Evolutionary conservation across 2,888 invertebrate species (phyloP), one percentile per base, ranked within the genome.

Genomic region (Spilosoma lubricipeda): DNA sequence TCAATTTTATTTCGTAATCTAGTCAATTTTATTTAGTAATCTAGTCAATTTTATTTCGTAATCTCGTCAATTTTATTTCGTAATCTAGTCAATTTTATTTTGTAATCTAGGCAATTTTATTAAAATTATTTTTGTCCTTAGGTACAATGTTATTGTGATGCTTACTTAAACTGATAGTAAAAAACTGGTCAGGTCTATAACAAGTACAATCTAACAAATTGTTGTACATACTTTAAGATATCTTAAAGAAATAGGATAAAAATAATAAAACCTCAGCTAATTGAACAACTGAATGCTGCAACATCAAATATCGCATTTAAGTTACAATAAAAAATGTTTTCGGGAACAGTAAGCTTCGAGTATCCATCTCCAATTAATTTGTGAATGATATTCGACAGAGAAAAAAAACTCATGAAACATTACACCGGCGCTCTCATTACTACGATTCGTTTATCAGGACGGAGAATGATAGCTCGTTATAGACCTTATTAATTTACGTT

Each of bases 331-430:
- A 83, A 80, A 86, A 80, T 79, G 76, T 77, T 81, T 80, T 80
- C 80, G 77, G 82, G 72, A 77, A 82, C 82, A 73, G 80, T 72
- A 77, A 82, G 73, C 83, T 83, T 88, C 87, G 52, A 82, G 77
- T 90, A 82, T 80, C 88, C 80, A 81, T 85, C 88, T 90, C 89
- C 90, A 90, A 91, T 91, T 91, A 91, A 90, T 90, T 89, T 86
- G 84, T 81, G 82, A 90, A 86, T 88, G 89, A 89, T 90, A 88
- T 87, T 85, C 83, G 80, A 85, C 84, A 85, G 81, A 82, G 75
- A 78, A 84, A 87, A 78, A 88, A 63, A 30, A 63, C 74, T 73
- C 81, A 76, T 78, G 89, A 82, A 88, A 89, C 77, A 36, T 72
- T 78, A 87, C 78, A 86, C 87, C 75, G 80, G 76, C 83, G 80